Base-by-base conservation (phyloP, 1,140 invertebrate species). In the Vanessa tameamea region DNA sequence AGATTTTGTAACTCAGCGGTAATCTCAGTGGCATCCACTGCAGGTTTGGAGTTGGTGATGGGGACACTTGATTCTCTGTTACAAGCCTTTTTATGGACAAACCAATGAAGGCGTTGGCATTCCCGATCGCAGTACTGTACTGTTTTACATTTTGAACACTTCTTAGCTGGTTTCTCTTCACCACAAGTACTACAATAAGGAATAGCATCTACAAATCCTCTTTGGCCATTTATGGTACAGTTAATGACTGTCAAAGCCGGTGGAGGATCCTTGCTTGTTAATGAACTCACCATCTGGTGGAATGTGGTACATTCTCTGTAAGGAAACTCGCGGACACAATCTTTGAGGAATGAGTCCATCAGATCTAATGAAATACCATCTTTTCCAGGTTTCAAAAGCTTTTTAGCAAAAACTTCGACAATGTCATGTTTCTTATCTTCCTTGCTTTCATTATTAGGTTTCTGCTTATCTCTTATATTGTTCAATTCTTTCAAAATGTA, bases 91-190 rank as follows among this genome's bases (percentile, higher is more conserved):
- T 99, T 99, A 89, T 99, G 99, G 78, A 97, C 95, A 80, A 97
- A 96, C 99, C 99, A 99, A 92, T 99, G 98, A 9, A 99, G 91
- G 80, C 97, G 95, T 90, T 99, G 99, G 90, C 99, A 99, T 81
- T 96, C 95, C 77, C 97, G 94, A 87, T 98, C 96, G 93, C 99
- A 99, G 88, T 99, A 99, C 80, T 97, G 95, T 14, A 98, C 97
- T 69, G 95, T 95, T 94, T 98, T 98, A 91, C 98, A 99, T 86
- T 97, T 97, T n/a, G 97, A 96, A 91, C 99, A 99, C 89, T 98
- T 98, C 86, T 98, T 99, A 11, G 95, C 94, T 9, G 97, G 97
- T 79, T 97, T 96, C 71, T 97, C 96, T 83, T 98, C 96, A 0
- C 97, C 96, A 91, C 99, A 99, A 1, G 98, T 97, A 43, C 95